Conservation (phyloP, 2,797 vertebrate species). For the Crocidura indochinensis region DNA sequence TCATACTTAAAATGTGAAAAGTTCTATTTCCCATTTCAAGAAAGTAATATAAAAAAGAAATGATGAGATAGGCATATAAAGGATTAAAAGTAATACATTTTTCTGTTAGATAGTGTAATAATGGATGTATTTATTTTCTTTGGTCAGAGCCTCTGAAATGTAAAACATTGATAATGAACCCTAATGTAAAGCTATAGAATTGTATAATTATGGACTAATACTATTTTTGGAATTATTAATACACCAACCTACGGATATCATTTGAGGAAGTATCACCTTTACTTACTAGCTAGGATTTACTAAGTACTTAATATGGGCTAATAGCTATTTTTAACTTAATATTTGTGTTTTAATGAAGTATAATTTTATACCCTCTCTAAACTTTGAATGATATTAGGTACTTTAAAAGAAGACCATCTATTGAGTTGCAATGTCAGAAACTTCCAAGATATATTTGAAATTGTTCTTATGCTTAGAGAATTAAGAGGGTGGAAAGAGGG, state of each 20-base stretch:
- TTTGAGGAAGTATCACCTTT: too few relatives aligned
- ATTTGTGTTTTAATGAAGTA: background rate
- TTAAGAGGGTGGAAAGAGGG: background rate
- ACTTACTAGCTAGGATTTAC: too few relatives aligned
- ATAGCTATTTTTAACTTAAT: too few relatives aligned
- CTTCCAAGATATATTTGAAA: background rate
- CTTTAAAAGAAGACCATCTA: background rate
- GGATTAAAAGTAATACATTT: background rate
- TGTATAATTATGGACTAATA: background rate
- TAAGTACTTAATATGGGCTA: too few relatives aligned
- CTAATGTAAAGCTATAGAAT: background rate
- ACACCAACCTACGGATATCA: too few relatives aligned
- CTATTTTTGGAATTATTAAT: too few relatives aligned
- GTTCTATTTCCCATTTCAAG: constrained; percentile 40
- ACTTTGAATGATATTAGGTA: constrained; percentile 34
- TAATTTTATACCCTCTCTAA: background rate
- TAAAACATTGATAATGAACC: background rate
- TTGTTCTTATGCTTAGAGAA: background rate
- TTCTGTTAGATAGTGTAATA: background rate
- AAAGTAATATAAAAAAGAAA: background rate
- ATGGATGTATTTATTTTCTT: background rate
- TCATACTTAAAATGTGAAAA: background rate
- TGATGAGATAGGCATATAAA: background rate
- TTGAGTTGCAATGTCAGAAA: background rate
- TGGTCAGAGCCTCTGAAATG: background rate